phyloP scores from a whole-genome alignment of 1,140 invertebrate species.

The Camponotus pennsylvanicus region DNA sequence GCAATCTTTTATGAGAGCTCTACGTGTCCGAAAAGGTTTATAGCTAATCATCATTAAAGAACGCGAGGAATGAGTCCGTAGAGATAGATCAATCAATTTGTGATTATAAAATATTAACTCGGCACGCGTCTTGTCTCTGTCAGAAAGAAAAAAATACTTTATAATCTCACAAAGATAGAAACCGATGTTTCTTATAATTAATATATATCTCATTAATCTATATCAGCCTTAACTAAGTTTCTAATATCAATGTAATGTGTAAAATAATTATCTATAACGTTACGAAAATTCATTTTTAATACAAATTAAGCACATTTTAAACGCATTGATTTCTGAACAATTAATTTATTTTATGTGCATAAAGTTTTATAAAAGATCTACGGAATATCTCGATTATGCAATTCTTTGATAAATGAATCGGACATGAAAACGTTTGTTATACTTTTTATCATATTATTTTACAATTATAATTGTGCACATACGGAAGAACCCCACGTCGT shows the following conservation, averaged over 20 bases:
- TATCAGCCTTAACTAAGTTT: not conserved
- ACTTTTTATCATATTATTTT: no score
- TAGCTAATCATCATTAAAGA: slow-evolving; percentile 17
- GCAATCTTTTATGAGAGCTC: slow-evolving; percentile 29
- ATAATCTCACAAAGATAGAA: not conserved
- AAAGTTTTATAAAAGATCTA: no score
- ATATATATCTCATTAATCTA: not conserved
- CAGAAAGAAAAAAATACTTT: not conserved
- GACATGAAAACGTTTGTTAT: not conserved
- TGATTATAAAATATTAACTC: slow-evolving; percentile 7
- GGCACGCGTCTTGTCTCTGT: not conserved
- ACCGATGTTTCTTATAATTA: not conserved
- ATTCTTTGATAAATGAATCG: not conserved
- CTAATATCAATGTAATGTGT: not conserved
- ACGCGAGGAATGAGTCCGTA: slow-evolving; percentile 39
- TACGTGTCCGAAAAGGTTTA: slow-evolving; percentile 33
- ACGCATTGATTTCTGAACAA: no score
- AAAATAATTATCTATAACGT: no score
- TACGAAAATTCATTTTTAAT: no score
- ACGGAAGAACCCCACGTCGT: not conserved
- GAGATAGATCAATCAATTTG: slow-evolving; percentile 52
- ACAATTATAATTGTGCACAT: not conserved
- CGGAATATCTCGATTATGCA: no score
- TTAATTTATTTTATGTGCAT: no score
- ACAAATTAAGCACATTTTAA: no score